Conservation (phyloP, 2,797 vertebrate genomes). For the Tragelaphus eurycerus region DNA sequence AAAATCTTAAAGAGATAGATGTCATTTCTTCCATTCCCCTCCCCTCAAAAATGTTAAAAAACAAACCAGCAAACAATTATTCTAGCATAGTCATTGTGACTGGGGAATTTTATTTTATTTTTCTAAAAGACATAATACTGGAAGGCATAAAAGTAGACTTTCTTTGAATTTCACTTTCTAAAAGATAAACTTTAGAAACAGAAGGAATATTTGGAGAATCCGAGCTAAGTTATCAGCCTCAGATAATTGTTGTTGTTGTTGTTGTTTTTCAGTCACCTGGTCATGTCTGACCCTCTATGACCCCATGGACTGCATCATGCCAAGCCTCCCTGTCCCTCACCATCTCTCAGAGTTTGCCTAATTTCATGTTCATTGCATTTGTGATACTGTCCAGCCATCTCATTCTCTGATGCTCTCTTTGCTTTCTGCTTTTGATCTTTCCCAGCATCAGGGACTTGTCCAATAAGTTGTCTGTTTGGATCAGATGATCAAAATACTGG, state of each 20-base stretch:
- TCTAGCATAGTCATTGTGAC: neutral
- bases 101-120: neutral
- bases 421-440: neutral
- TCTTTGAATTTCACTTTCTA: slow-evolving; percentile 14
- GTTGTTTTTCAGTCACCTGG: neutral
- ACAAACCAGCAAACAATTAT: neutral
- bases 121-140: neutral
- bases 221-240: neutral
- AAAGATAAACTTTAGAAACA: slow-evolving; percentile 24
- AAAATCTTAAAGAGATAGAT: neutral
- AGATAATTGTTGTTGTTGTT: neutral
- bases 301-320: neutral
- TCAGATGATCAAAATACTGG: neutral
- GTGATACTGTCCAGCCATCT: neutral
- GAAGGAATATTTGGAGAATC: neutral
- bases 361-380: neutral
- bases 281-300: neutral
- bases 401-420: neutral
- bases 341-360: neutral
- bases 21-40: neutral
- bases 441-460: neutral
- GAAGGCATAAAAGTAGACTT: neutral
- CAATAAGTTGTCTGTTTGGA: neutral
- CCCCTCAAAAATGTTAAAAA: neutral
- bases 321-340: neutral